Conservation (phyloP, 2,888 invertebrate species). For the Scaptomyza flava region DNA sequence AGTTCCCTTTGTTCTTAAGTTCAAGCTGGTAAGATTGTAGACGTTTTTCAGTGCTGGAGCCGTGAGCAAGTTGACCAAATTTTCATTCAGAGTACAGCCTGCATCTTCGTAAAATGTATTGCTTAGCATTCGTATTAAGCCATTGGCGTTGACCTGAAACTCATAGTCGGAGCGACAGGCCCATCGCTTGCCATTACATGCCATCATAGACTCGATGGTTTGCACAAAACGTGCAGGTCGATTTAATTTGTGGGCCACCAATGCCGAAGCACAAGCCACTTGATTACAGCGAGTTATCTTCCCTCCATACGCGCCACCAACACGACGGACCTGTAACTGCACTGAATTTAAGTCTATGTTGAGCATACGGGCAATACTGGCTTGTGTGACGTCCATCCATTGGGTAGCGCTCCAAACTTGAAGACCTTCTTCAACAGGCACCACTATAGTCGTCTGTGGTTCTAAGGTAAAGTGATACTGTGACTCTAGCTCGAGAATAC, state of each 20-base stretch:
- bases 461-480: conserved; percentile 93
- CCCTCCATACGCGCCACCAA: conserved; percentile 93
- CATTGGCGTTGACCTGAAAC: conserved; percentile 87
- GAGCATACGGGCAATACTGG: conserved; percentile 85
- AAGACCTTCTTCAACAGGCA: conserved; percentile 89
- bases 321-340: conserved; percentile 88
- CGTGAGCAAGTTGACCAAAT: conserved; percentile 75
- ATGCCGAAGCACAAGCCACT: conserved; percentile 88
- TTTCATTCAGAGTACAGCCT: conserved; percentile 86
- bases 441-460: conserved; percentile 88
- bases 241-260: conserved; percentile 87
- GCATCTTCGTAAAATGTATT: conserved; percentile 86
- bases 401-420: conserved; percentile 88
- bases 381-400: conserved; percentile 87
- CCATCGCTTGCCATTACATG: conserved; percentile 88
- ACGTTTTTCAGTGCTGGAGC: conserved; percentile 85
- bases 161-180: conserved; percentile 88
- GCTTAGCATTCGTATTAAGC: conserved; percentile 88
- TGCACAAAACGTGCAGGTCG: conserved; percentile 90
- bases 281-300: conserved; percentile 88
- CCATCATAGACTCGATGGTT: conserved; percentile 90
- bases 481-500: conserved; percentile 86
- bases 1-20: conserved; percentile 88
- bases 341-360: conserved; percentile 87
- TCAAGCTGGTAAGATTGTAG: conserved; percentile 87